These are phyloP conservation scores for Malachius bipustulatus DNA, from an alignment of 2,888 invertebrate genomes.

Conservation along the genomic window DNA sequence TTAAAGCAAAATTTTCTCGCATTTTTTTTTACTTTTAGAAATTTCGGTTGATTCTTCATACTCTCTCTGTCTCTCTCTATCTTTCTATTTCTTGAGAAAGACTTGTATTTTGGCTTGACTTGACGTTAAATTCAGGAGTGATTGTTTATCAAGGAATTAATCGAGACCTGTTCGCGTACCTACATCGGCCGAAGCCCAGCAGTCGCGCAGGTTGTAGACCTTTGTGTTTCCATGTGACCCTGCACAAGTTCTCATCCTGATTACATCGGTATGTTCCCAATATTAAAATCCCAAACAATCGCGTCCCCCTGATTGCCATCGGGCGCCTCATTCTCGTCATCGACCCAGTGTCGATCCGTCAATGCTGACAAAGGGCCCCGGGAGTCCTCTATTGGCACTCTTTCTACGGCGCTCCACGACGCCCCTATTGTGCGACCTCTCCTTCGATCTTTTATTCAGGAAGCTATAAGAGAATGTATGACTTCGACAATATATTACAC, in stretches of 20 bases:
- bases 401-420: constrained; percentile 31
- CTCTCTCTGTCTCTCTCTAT: no score
- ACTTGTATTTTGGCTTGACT: no score
- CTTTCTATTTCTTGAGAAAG: no score
- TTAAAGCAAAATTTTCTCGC: no score
- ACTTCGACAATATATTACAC: no score
- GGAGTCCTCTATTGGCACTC: constrained; percentile 31
- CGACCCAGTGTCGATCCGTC: constrained; percentile 33
- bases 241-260: constrained; percentile 14
- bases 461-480: constrained; percentile 14
- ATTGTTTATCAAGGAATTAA: no score
- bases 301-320: constrained; percentile 23
- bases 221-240: constrained; percentile 9
- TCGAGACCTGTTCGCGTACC: no score
- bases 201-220: no score
- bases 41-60: no score
- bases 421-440: constrained; percentile 31
- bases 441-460: constrained; percentile 24
- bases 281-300: constrained; percentile 31
- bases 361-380: constrained; percentile 31
- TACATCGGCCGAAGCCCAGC: no score
- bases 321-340: constrained; percentile 12
- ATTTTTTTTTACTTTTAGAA: no score
- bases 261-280: constrained; percentile 20
- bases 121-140: no score